Evolutionary conservation across 2,888 invertebrate genomes (phyloP), one percentile per base, ranked within the genome.

Genomic region (Nymphalis c-album): DNA sequence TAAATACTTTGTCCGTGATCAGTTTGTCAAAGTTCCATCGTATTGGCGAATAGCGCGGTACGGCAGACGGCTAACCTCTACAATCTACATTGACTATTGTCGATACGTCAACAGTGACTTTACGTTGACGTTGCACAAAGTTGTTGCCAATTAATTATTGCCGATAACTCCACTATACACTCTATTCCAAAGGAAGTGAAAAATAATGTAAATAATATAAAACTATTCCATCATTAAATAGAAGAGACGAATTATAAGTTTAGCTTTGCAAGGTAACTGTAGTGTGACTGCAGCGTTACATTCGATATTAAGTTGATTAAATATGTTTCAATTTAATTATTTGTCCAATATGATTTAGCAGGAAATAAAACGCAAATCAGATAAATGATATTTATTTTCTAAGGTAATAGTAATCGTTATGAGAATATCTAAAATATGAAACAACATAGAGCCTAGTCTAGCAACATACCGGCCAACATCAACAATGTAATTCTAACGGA

Each of bases 361-460:
- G 2, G 7, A 68, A 77, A 76, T 75, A 75, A 80, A 80, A 83
- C 67, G 31, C 46, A n/a, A 31, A 64, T 82, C 84, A 85, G 85
- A 82, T 88, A 89, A 86, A 86, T 87, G 85, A 80, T 70, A 76
- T 89, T 87, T 88, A 88, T 86, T 87, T 55, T 81, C 84, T 87
- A 87, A 78, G 85, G 22, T 58, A 61, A 63, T 63, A 61, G 20
- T 86, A 86, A 80, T 84, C 82, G 80, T 77, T 69, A 75, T 80
- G 85, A 85, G 83, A 85, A 84, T 85, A 84, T 81, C 76, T 76
- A 79, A 80, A 78, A 76, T 79, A 78, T 76, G 75, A 71, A 68
- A 67, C 70, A 67, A 69, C 53, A 53, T 68, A 67, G 17, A 59
- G 26, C 51, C 46, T 63, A 63, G 55, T 45, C 47, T 64, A 63